Percentiles rank a stretch among this genome's conserved stretches.
Evolutionary conservation across 2,113 vertebrate species (phyloP).

Genomic region (Albula goreensis): DNA sequence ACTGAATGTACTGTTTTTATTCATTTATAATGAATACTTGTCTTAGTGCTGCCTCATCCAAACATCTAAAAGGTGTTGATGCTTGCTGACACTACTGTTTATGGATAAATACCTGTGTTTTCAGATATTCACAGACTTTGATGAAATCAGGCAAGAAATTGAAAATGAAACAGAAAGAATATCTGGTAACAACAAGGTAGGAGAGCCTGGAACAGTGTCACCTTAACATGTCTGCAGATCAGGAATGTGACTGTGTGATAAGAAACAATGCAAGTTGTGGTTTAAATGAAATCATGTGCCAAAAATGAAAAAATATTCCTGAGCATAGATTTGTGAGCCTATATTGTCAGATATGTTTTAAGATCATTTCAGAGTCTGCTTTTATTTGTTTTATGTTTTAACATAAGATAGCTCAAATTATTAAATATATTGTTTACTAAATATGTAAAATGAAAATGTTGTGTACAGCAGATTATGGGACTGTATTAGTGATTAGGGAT

Average conservation of each 20-base stretch:
- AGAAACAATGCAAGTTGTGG: too few species aligned
- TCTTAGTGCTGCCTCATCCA: too few species aligned
- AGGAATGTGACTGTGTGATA: background rate
- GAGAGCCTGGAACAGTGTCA: background rate
- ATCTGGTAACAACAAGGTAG: slow-evolving; percentile 95
- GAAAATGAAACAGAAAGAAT: slow-evolving; percentile 93
- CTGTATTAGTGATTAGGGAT: background rate
- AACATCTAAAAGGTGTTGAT: background rate
- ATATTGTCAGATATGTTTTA: too few species aligned
- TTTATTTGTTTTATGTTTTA: background rate
- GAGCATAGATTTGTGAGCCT: too few species aligned
- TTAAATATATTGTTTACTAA: too few species aligned
- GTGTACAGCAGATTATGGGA: too few species aligned
- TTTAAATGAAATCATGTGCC: too few species aligned
- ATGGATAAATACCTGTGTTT: slow-evolving; percentile 27
- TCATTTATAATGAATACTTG: background rate
- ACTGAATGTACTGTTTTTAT: background rate
- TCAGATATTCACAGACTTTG: slow-evolving; percentile 92
- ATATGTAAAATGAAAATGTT: too few species aligned
- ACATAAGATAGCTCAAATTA: too few species aligned
- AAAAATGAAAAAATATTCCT: too few species aligned
- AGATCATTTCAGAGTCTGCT: background rate
- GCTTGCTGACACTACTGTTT: background rate
- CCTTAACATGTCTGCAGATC: too few species aligned
- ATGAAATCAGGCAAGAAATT: slow-evolving; percentile 96